phyloP scores from a whole-genome alignment of 53 echinoderm and acorn worm genomes.

The Stichopus horrens region DNA sequence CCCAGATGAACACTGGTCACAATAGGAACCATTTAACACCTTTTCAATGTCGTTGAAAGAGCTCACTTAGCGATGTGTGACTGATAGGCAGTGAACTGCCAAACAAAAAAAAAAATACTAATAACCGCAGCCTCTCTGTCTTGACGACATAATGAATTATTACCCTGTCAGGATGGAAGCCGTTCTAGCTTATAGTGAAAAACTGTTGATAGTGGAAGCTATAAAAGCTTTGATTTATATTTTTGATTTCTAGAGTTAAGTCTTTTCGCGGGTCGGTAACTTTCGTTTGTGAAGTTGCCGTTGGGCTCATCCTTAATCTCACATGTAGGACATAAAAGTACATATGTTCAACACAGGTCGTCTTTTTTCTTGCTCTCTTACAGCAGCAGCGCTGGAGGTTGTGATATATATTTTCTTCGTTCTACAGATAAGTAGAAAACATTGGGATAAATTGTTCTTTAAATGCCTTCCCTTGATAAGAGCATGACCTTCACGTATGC shows the following conservation, averaged over 20 bases:
- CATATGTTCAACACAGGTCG: constrained; percentile 3
- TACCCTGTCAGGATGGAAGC: constrained; percentile 18
- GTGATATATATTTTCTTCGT: not conserved
- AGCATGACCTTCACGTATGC: not conserved
- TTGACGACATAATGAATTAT: constrained; percentile 31
- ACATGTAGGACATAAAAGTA: constrained; percentile 21
- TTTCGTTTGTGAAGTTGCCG: not conserved
- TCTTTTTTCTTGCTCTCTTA: not conserved
- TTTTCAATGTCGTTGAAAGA: not conserved
- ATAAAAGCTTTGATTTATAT: constrained; percentile 38
- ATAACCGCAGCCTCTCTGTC: constrained; percentile 25
- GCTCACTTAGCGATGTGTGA: constrained; percentile 1
- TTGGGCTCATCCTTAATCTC: constrained; percentile 28
- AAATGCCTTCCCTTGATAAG: not conserved
- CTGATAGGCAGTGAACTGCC: constrained; percentile 20
- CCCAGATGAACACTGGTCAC: not conserved
- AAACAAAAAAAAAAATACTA: too few species aligned
- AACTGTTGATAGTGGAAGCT: constrained; percentile 28
- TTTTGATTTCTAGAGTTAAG: constrained; percentile 33
- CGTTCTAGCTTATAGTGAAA: constrained; percentile 27
- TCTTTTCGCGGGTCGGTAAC: not conserved
- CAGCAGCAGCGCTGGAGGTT: not conserved
- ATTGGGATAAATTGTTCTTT: not conserved
- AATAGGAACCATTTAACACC: constrained; percentile 39
- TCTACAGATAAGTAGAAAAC: not conserved